Percentiles rank a stretch among this genome's conserved stretches.
Conservation (phyloP, 2,797 vertebrate species). For the Meda fulgida region DNA sequence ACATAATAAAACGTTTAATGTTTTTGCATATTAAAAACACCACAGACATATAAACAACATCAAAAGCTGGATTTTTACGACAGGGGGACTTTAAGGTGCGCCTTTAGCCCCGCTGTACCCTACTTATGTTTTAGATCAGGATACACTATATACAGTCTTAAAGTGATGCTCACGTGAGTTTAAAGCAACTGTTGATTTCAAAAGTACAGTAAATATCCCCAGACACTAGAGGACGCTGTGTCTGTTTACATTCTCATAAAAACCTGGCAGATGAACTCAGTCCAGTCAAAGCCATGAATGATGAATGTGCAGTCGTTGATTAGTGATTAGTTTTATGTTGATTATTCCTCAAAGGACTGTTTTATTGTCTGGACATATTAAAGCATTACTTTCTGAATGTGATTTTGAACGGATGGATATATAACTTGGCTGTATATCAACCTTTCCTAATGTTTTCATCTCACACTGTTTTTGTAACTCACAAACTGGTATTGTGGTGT, state of each 20-base stretch:
- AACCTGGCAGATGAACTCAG: neutral
- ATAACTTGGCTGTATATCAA: neutral
- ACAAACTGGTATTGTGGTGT: too few relatives aligned
- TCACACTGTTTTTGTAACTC: neutral
- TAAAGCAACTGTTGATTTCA: neutral
- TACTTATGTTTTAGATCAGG: too few relatives aligned
- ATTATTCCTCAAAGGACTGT: neutral
- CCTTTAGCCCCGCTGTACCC: too few relatives aligned
- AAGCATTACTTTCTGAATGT: neutral
- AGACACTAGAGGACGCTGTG: slow-evolving; percentile 21
- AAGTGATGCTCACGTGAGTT: slow-evolving; percentile 88
- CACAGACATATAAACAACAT: too few relatives aligned
- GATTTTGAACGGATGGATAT: neutral
- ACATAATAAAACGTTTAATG: too few relatives aligned
- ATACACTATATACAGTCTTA: slow-evolving; percentile 93
- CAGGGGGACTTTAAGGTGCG: too few relatives aligned
- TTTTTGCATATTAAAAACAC: too few relatives aligned
- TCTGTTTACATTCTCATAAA: neutral
- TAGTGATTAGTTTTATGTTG: neutral
- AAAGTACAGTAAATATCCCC: neutral
- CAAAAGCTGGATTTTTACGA: too few relatives aligned
- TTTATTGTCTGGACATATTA: neutral
- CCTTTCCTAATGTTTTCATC: neutral
- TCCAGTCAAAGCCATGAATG: neutral
- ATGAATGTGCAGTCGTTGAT: neutral